phyloP scores from a whole-genome alignment of 1,140 invertebrate species.

The Lasioglossum albipes region DNA sequence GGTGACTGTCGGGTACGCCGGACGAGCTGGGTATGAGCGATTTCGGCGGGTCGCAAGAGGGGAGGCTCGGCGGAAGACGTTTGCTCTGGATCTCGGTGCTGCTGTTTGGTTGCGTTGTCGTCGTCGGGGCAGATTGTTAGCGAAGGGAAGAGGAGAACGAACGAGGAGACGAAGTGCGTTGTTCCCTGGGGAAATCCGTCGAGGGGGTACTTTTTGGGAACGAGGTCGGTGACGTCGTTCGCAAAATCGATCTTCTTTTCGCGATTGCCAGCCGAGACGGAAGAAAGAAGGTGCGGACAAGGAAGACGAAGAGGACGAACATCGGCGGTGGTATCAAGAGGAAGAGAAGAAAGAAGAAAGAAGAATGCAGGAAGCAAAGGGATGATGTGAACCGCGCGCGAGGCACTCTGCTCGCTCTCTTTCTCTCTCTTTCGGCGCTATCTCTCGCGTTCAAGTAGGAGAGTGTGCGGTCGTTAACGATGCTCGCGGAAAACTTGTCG shows the following conservation, averaged over 20 bases:
- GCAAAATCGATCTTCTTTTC: conserved; percentile 36
- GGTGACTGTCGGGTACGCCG: conserved; percentile 53
- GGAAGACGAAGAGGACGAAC: background rate
- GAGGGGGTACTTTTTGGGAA: conserved; percentile 44
- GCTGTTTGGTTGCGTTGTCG: conserved; percentile 28
- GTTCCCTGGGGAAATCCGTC: conserved; percentile 50
- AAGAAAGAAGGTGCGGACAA: background rate
- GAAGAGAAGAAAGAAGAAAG: no score
- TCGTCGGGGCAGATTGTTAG: background rate
- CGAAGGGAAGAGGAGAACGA: background rate
- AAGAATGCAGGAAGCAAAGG: background rate
- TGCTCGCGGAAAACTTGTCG: conserved; percentile 35
- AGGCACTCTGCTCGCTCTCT: no score
- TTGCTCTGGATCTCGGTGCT: background rate
- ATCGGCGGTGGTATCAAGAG: no score
- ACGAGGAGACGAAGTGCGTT: conserved; percentile 18
- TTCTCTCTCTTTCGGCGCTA: background rate
- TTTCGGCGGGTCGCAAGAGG: background rate
- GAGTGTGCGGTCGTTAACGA: conserved; percentile 43
- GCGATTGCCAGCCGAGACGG: conserved; percentile 16
- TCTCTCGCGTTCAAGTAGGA: conserved; percentile 26
- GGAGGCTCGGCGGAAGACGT: background rate
- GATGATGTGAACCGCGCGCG: conserved; percentile 43
- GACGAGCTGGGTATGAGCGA: conserved; percentile 24
- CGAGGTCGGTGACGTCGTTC: conserved; percentile 34